Evolutionary conservation across 1,140 invertebrate species (phyloP), one percentile per base, ranked within the genome.

Genomic region (Pseudomyrmex gracilis): DNA sequence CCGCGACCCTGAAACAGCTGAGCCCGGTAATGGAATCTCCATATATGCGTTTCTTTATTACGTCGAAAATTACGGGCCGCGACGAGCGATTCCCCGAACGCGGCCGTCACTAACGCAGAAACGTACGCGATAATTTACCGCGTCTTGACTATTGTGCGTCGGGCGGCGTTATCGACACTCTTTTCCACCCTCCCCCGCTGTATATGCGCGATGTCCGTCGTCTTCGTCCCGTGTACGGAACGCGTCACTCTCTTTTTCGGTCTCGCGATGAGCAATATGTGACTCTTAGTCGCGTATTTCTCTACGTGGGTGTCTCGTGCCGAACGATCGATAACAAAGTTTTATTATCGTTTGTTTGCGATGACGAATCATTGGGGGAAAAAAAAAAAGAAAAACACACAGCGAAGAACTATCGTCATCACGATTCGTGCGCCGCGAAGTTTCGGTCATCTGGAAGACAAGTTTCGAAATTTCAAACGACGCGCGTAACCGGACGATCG

Each of bases 1-100:
- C 76, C 58, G 82, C 87, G 87, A 86, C 87, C 84, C 87, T 89
- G 88, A 85, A 89, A 88, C 84, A 71, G 70, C 87, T 73, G 88
- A 84, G 68, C 68, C 49, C 51, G 82, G 85, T 89, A 88, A 89
- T 89, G 88, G 87, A 89, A 89, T 89, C 74, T 85, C 88, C 88
- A 82, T 89, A 89, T 85, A 85, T 73, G 86, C 84, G 83, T 55
- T 87, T 87, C 87, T 88, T 88, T 88, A 87, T 87, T 85, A 77
- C 87, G 51, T 83, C 86, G 86, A 88, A 88, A 88, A 88, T 88
- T 82, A 71, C 87, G 83, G 82, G 76, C 61, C 86, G 71, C 73
- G 76, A 78, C 76, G 66, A 49, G 66, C 66, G 86, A 84, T 87
- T 87, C 82, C 57, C 8, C 63, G 57, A 77, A 71, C 70, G 82